phyloP scores from a whole-genome alignment of 2,888 invertebrate genomes.

The Mayetiola destructor region DNA sequence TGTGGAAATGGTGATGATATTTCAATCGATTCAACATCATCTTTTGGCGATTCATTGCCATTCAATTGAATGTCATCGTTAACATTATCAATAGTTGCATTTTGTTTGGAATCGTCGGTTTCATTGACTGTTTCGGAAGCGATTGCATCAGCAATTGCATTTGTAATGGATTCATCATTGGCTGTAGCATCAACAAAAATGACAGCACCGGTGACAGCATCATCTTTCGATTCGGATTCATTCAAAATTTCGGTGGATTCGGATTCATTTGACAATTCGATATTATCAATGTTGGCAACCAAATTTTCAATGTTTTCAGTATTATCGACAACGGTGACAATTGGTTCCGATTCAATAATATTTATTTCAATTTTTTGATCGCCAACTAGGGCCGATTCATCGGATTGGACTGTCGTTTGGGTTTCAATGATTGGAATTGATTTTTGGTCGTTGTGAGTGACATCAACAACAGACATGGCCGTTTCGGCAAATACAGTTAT shows the following conservation, averaged over 20 bases:
- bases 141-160: neutral
- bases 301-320: neutral
- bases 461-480: slow-evolving; percentile 39
- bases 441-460: neutral
- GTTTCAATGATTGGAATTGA: neutral
- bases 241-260: neutral
- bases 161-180: neutral
- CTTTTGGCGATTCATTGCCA: too few species aligned
- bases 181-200: neutral
- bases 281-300: neutral
- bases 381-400: slow-evolving; percentile 8
- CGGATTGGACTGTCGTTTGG: neutral
- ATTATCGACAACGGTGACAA: neutral
- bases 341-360: slow-evolving; percentile 22
- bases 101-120: neutral
- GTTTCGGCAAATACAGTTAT: slow-evolving; percentile 59
- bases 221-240: neutral
- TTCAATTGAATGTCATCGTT: too few species aligned
- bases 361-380: slow-evolving; percentile 16
- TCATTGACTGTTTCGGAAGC: neutral
- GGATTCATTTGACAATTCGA: neutral
- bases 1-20: slow-evolving; percentile 16
- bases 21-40: slow-evolving; percentile 14
- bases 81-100: neutral
- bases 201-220: neutral